Base-by-base conservation (phyloP, 2,888 invertebrate genomes). In the Apamea sordens region DNA sequence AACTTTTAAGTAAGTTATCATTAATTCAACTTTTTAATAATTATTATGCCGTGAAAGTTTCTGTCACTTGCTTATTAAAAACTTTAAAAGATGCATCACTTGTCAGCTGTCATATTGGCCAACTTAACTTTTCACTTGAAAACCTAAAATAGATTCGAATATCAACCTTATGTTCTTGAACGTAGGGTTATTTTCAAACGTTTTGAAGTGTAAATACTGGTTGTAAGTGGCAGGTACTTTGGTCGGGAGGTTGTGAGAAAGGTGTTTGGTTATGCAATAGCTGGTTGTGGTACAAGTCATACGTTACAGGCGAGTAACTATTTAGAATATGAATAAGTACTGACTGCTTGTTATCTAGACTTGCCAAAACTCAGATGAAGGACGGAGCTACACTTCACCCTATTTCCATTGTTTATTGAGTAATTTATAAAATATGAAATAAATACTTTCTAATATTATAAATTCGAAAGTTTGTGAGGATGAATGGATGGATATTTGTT, bases 231-330 rank as follows among this genome's bases (percentile, higher is more conserved):
- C 86, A 84, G 88, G 90, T 91, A 90, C 83, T 90, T 83, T 79
- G 89, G 92, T 92, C 88, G 88, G 93, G 93, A 95, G 94, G 95
- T 95, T 94, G 90, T 94, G 94, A 91, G 94, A 94, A 95, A 94
- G 94, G 94, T 93, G 84, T 83, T 76, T 53, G 67, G 72, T 94
- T 94, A 92, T 88, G 93, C 87, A 95, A 95, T 90, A 67, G 72
- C 78, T 76, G 68, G 53, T 82, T 81, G 89, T 89, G 90, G 89
- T 86, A 28, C 84, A 92, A 93, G 76, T 69, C 59, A 85, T 32
- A 70, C 83, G 84, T 41, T 70, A 4, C 18, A 41, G 79, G 88
- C 83, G 86, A 56, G 44, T 41, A 15, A 18, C 1, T 78, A 70
- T 64, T 64, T n/a, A 32, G 5, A 36, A 47, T 1, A n/a, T 56